A percentile compares a stretch with the other conserved stretches of the same genome.
phyloP scores from a whole-genome alignment of 1,140 invertebrate species.

The Ladona fulva region DNA sequence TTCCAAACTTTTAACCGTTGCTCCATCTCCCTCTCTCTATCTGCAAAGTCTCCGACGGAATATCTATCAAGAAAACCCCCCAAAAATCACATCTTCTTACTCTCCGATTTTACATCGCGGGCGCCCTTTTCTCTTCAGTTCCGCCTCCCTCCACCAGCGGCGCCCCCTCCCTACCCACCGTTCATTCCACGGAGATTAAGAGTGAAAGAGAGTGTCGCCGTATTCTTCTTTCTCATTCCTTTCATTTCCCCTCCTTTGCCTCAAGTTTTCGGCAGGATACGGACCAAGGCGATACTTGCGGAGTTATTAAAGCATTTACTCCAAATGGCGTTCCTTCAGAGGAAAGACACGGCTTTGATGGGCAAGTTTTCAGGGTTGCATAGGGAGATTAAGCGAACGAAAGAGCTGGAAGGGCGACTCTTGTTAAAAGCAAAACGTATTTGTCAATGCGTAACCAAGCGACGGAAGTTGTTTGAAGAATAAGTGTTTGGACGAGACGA shows the following conservation, averaged over 20 bases:
- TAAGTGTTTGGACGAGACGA: neutral
- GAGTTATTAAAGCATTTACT: conserved; percentile 6
- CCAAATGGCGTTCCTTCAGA: neutral
- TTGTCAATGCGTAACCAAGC: neutral
- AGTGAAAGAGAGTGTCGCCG: too few relatives aligned
- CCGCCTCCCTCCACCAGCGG: neutral
- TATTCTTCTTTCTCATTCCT: neutral
- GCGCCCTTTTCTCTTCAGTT: neutral
- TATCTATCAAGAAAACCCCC: neutral
- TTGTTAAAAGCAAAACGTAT: neutral
- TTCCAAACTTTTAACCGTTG: neutral
- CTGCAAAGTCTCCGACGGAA: conserved; percentile 2
- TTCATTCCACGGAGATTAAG: too few relatives aligned
- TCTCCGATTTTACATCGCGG: too few relatives aligned
- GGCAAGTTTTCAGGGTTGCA: neutral
- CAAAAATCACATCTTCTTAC: too few relatives aligned
- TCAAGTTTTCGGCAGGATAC: neutral
- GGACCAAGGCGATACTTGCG: neutral
- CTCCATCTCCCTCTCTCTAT: neutral
- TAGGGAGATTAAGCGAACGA: neutral
- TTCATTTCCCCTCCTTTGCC: neutral
- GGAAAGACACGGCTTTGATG: neutral
- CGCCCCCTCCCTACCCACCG: neutral
- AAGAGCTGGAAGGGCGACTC: neutral
- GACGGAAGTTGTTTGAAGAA: neutral